Evolutionary conservation across 53 echinoderm and acorn worm genomes (phyloP).

Genomic region (Patiria pectinifera): DNA sequence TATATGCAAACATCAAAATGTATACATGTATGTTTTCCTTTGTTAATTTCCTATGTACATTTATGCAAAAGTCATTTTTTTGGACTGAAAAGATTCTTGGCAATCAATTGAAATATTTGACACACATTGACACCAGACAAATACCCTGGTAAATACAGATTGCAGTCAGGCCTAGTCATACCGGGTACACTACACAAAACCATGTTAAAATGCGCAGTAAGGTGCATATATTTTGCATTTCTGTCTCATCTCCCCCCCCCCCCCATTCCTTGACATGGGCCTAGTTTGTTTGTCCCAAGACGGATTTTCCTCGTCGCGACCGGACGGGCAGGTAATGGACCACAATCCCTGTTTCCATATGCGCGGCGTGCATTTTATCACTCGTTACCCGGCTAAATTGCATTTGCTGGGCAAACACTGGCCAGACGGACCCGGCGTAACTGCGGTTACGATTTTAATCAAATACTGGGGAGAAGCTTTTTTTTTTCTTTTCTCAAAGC

Average conservation of each 20-base stretch:
- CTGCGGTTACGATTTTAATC: slow-evolving; percentile 50
- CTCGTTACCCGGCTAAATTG: slow-evolving; percentile 49
- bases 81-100: too few relatives aligned
- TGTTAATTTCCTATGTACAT: too few relatives aligned
- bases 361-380: slow-evolving; percentile 48
- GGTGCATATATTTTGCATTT: not conserved
- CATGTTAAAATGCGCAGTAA: not conserved
- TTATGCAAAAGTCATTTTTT: too few relatives aligned
- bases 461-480: slow-evolving; percentile 11
- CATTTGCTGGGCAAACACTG: slow-evolving; percentile 40
- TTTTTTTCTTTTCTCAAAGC: not conserved
- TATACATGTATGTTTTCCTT: too few relatives aligned
- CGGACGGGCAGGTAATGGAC: slow-evolving; percentile 40
- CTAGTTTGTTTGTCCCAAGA: not conserved
- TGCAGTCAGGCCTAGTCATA: too few relatives aligned
- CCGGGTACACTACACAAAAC: too few relatives aligned
- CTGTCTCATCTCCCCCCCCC: not conserved
- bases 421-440: slow-evolving; percentile 28
- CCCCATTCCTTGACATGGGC: not conserved
- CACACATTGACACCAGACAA: too few relatives aligned
- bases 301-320: slow-evolving; percentile 26
- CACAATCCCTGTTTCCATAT: slow-evolving; percentile 49
- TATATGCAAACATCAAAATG: too few relatives aligned
- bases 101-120: too few relatives aligned
- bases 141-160: too few relatives aligned